Evolutionary conservation across 2,888 invertebrate genomes (phyloP), one percentile per base, ranked within the genome.

Genomic region (Achlya flavicornis): DNA sequence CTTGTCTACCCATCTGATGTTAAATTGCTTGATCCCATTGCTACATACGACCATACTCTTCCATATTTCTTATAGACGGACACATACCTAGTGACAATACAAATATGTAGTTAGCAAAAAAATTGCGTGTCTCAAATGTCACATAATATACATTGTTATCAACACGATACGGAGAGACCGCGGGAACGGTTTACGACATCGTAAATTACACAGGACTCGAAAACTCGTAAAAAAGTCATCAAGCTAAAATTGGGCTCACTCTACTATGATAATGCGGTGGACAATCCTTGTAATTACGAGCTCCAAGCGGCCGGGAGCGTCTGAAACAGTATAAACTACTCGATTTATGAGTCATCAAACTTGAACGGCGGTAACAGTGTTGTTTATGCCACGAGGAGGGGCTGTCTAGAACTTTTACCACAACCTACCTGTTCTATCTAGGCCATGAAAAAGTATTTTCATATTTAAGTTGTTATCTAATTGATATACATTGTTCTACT

Each of bases 191-290:
- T 91, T 91, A 91, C 85, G 84, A 81, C 77, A 67, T 80, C 87
- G 78, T 92, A 91, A 92, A 91, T 92, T 90, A 91, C 87, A 80
- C 79, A 82, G 81, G 85, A 87, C 86, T 89, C 85, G 85, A 85
- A 83, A 86, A 88, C 88, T 92, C 92, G 89, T 92, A 92, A 92
- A 92, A 91, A 90, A 90, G 89, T 89, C 91, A 86, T 91, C 91
- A 91, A 89, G 81, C 75, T 78, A 81, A 88, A 92, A 92, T 92
- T 91, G 92, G 90, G 87, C 88, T 84, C 86, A 87, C 89, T 92
- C 84, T 81, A 82, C 88, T 88, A 89, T 86, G 89, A 91, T 91
- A 89, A 91, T 90, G 83, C 75, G 64, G 73, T 74, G 83, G 85
- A 86, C 89, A 86, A 89, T 88, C 88, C 86, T 68, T 75, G 85